Conservation (phyloP, 1,140 invertebrate species). For the Philaenus spumarius region DNA sequence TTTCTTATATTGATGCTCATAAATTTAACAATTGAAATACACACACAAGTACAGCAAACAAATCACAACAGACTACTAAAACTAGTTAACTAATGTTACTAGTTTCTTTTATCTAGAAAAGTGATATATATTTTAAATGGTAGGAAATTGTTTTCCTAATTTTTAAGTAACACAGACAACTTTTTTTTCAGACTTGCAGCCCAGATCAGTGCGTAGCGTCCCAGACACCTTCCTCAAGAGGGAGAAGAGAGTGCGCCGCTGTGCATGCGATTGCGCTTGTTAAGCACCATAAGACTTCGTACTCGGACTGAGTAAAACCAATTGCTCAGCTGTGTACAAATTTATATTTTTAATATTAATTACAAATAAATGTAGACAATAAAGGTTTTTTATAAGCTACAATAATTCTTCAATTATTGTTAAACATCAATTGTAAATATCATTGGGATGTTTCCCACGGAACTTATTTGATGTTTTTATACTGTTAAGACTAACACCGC, state of each 20-base stretch:
- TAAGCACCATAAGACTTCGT: too few species aligned
- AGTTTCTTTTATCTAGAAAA: not conserved
- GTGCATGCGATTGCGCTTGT: conserved; percentile 32
- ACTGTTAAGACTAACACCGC: too few species aligned
- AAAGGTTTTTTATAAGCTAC: too few species aligned
- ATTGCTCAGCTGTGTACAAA: not conserved
- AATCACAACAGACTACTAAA: too few species aligned
- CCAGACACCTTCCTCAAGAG: conserved; percentile 27
- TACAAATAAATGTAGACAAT: too few species aligned
- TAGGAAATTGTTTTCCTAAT: not conserved
- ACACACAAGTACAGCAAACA: not conserved
- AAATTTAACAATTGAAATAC: too few species aligned
- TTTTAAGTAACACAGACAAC: not conserved
- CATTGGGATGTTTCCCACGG: too few species aligned
- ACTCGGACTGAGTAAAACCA: too few species aligned
- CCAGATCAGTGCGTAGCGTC: conserved; percentile 29
- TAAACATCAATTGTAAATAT: too few species aligned
- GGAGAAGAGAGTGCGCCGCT: conserved; percentile 31
- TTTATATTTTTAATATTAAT: not conserved
- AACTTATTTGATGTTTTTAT: too few species aligned
- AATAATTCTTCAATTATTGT: too few species aligned
- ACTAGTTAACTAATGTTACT: not conserved
- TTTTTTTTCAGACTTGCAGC: conserved; percentile 30
- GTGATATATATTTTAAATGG: not conserved
- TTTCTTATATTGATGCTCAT: not conserved